These are phyloP conservation scores for Caretta caretta DNA, from an alignment of 2,113 vertebrate genomes.

Conservation along the genomic window DNA sequence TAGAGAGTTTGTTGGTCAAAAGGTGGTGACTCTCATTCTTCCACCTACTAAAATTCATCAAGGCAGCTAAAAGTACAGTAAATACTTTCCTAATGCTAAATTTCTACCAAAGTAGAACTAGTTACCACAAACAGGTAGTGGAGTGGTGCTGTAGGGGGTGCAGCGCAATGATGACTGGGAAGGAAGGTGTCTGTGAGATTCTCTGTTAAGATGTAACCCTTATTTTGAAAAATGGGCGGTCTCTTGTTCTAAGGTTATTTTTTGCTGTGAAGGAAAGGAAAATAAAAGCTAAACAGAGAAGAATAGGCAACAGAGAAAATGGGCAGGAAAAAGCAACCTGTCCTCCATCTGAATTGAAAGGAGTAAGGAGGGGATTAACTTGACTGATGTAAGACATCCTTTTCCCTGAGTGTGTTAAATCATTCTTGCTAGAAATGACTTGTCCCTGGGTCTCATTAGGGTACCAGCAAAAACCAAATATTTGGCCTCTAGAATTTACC, in stretches of 20 bases:
- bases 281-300: not conserved
- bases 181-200: not conserved
- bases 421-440: not conserved
- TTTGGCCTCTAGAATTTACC: not conserved
- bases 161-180: not conserved
- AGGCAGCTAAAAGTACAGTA: not conserved
- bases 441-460: not conserved
- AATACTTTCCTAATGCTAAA: not conserved
- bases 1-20: not conserved
- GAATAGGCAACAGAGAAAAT: not conserved
- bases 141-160: too few species aligned
- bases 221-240: not conserved
- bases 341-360: not conserved
- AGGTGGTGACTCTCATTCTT: not conserved
- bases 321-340: not conserved
- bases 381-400: not conserved
- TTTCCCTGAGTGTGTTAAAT: not conserved
- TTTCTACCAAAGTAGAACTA: not conserved
- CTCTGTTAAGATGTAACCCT: not conserved
- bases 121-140: not conserved
- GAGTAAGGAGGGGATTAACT: not conserved
- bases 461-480: not conserved
- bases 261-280: not conserved
- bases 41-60: not conserved
- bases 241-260: not conserved